Evolutionary conservation across 2,888 invertebrate genomes (phyloP), one percentile per base, ranked within the genome.

Genomic region (Mechanitis messenoides): DNA sequence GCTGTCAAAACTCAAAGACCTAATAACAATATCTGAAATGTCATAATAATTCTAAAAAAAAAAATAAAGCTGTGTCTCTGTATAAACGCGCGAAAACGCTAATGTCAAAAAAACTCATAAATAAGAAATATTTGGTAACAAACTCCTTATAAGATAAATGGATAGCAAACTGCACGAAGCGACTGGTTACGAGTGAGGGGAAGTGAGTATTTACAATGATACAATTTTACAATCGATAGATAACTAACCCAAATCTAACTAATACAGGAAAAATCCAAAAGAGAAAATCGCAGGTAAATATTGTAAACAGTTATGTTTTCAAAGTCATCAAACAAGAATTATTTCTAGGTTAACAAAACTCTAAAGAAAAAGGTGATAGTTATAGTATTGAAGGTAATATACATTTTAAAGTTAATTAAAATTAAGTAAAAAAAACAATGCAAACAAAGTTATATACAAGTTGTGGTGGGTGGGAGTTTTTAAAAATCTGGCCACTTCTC

Each of bases 81-180:
- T 53, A 59, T 63, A 61, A 58, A 45, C 60, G 64, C 64, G 59
- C 60, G 45, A 56, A 47, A 63, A 68, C 69, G 62, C 69, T 69
- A 72, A 72, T 68, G 69, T 72, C 73, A 69, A 72, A 77, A 20
- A 66, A 66, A 64, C 78, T 74, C 80, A 83, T 83, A 85, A 88
- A 87, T 88, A 88, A 78, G 85, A 71, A 84, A 89, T 90, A 89
- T 90, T 90, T 90, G 90, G 90, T 90, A 90, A 90, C 90, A 68
- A 87, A 88, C 84, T 85, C 83, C 87, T 87, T 80, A 82, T 62
- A 75, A 78, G 77, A 75, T 79, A 77, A 74, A 68, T 67, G 72
- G 68, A 68, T 74, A 73, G 69, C 68, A 71, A 69, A 72, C 71
- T 74, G 75, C 74, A 75, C 74, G 73, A 74, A 76, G 74, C 69